These are phyloP conservation scores for Alouatta palliata DNA, from an alignment of 2,113 vertebrate species.

Conservation along the genomic window DNA sequence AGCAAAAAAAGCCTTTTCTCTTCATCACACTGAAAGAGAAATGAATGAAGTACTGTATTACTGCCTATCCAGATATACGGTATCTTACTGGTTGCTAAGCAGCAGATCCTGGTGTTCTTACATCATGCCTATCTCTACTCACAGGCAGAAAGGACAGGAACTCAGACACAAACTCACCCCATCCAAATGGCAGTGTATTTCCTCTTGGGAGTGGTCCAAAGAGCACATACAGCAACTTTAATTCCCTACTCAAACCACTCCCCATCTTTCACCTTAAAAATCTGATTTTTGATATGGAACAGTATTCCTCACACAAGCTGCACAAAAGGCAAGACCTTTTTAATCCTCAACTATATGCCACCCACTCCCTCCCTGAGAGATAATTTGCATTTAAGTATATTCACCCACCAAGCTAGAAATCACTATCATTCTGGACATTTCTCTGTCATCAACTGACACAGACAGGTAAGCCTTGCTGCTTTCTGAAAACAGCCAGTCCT, in stretches of 20 bases:
- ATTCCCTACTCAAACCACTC: neutral
- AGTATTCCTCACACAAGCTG: neutral
- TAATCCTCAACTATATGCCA: neutral
- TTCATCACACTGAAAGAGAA: conserved; percentile 11
- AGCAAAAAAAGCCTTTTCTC: conserved; percentile 11
- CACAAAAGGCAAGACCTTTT: neutral
- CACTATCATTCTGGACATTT: conserved; percentile 11
- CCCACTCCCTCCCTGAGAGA: neutral
- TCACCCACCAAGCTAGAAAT: neutral
- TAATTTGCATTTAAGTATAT: conserved; percentile 7
- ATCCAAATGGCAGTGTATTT: neutral
- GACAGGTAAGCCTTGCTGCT: neutral
- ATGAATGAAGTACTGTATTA: neutral
- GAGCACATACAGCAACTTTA: neutral
- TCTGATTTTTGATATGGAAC: neutral
- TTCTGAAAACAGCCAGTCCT: conserved; percentile 13
- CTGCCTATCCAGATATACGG: neutral
- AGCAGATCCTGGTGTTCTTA: neutral
- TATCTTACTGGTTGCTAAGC: conserved; percentile 19
- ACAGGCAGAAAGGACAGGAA: conserved; percentile 29
- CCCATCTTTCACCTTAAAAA: neutral
- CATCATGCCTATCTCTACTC: neutral
- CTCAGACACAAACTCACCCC: neutral
- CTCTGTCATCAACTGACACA: neutral
- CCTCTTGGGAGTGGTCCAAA: neutral